phyloP scores from a whole-genome alignment of 2,113 vertebrate genomes.

The Panthera leo region DNA sequence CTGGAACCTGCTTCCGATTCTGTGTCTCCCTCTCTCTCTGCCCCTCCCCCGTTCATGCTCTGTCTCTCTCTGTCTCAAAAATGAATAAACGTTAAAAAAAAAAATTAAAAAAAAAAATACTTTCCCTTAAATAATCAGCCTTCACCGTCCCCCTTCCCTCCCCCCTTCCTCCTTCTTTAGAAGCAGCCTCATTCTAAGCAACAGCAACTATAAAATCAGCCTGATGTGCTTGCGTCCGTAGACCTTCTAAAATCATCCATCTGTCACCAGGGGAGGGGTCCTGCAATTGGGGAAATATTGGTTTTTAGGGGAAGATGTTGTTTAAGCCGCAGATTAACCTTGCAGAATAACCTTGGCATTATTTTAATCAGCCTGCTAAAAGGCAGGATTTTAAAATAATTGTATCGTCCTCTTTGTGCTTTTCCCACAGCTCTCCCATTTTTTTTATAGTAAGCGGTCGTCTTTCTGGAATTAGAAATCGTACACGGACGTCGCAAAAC shows the following conservation, averaged over 20 bases:
- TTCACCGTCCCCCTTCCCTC: neutral
- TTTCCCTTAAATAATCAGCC: neutral
- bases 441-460: neutral
- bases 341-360: neutral
- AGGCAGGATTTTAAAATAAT: neutral
- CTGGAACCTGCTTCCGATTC: too few relatives aligned
- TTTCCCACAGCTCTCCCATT: fast-evolving
- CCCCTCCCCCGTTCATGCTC: too few relatives aligned
- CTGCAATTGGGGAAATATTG: neutral
- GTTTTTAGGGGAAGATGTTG: neutral
- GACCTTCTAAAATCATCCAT: neutral
- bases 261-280: neutral
- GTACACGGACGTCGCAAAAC: neutral
- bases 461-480: neutral
- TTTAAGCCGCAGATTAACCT: neutral
- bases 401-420: neutral
- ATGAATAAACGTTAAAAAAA: too few relatives aligned
- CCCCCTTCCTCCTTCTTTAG: neutral
- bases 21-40: too few relatives aligned
- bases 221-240: neutral
- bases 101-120: too few relatives aligned
- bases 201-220: neutral
- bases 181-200: neutral
- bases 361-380: neutral
- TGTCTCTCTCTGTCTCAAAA: too few relatives aligned